Conservation (phyloP, 2,113 vertebrate genomes). For the Paratilapia polleni region DNA sequence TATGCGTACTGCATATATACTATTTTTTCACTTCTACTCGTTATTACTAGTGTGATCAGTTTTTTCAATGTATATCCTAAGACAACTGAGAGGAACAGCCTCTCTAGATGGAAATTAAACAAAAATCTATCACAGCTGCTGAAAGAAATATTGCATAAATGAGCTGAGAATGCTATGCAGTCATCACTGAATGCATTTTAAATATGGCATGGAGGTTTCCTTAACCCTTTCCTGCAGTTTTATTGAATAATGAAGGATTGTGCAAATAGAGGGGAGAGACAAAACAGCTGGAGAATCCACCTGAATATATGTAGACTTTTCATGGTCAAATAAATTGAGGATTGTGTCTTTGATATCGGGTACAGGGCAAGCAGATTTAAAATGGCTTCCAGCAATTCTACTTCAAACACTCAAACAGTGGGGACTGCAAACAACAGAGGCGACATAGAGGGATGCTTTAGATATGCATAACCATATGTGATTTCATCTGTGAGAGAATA, state of each 20-base stretch:
- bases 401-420: constrained; percentile 52
- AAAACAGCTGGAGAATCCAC: not conserved
- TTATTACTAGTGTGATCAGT: not conserved
- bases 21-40: not conserved
- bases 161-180: too few relatives aligned
- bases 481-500: constrained; percentile 18
- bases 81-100: not conserved
- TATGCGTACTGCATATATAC: not conserved
- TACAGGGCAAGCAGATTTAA: constrained; percentile 36
- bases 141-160: too few relatives aligned
- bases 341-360: constrained; percentile 57
- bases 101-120: not conserved
- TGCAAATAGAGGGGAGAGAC: not conserved
- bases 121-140: not conserved
- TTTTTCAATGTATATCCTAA: not conserved
- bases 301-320: constrained; percentile 26
- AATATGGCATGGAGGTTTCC: not conserved
- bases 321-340: constrained; percentile 51
- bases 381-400: constrained; percentile 51
- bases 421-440: constrained; percentile 54
- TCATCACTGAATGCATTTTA: not conserved
- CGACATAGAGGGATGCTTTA: constrained; percentile 14
- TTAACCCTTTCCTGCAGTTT: not conserved
- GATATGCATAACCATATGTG: constrained; percentile 52
- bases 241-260: not conserved